These are phyloP conservation scores for Smutsia gigantea DNA, from an alignment of 2,797 vertebrate genomes.

Conservation along the genomic window DNA sequence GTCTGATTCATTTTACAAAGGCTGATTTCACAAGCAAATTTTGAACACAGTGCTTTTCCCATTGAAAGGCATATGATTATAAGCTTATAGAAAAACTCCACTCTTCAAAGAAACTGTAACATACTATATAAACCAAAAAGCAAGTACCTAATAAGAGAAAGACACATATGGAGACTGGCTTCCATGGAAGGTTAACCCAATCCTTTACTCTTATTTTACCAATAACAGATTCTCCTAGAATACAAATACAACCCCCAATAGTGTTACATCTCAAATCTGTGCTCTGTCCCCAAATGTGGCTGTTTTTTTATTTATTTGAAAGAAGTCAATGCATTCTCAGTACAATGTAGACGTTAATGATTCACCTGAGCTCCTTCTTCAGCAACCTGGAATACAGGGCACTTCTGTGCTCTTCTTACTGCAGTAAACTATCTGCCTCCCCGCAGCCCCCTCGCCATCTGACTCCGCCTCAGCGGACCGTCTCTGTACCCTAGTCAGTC, in stretches of 20 bases:
- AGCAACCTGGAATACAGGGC: neutral
- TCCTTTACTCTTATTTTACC: neutral
- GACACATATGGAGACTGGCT: neutral
- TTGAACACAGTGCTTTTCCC: neutral
- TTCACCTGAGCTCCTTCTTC: neutral
- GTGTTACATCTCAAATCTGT: neutral
- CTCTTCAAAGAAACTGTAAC: neutral
- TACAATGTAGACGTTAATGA: neutral
- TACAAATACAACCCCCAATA: neutral
- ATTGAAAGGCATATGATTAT: neutral
- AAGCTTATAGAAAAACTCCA: neutral
- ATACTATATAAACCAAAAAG: neutral
- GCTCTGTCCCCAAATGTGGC: neutral
- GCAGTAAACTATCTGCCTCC: neutral
- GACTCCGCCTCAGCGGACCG: no score
- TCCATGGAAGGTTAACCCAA: neutral
- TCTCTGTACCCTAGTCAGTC: neutral
- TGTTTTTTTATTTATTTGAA: neutral
- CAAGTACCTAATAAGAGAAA: neutral
- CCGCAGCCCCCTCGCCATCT: rapidly evolving
- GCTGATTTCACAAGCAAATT: neutral
- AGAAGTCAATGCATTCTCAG: neutral
- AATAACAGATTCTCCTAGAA: neutral
- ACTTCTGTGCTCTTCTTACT: neutral
- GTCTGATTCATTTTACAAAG: neutral